phyloP scores from a whole-genome alignment of 1,140 invertebrate species.

The Cherax quadricarinatus region DNA sequence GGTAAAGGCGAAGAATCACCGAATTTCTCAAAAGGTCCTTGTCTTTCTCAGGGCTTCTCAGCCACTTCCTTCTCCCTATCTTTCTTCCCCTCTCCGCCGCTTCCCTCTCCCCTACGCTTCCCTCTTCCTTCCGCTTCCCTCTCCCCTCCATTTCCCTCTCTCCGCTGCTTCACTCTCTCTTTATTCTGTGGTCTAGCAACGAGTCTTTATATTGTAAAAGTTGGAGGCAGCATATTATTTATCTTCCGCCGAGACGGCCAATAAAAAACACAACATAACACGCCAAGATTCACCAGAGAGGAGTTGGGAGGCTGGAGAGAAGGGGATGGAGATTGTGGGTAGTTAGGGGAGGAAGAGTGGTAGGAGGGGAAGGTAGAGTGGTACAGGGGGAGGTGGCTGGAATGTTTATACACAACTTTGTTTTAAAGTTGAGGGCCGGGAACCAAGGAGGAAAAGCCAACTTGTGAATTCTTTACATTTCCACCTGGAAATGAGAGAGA shows the following conservation, averaged over 20 bases:
- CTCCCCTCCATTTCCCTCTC: not conserved
- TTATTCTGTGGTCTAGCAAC: not conserved
- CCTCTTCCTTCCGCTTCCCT: not conserved
- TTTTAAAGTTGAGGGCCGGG: not conserved
- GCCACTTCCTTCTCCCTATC: not conserved
- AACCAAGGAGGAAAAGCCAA: not conserved
- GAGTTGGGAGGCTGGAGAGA: not conserved
- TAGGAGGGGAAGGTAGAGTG: too few relatives aligned
- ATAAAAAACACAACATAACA: slow-evolving; percentile 2
- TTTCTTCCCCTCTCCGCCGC: not conserved
- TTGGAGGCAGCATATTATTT: not conserved
- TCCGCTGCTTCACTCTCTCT: not conserved
- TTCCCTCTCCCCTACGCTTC: not conserved
- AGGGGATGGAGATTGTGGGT: not conserved
- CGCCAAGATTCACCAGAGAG: not conserved
- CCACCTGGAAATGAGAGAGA: not conserved
- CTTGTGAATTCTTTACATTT: not conserved
- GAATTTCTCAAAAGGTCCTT: too few relatives aligned
- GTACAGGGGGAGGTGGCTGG: too few relatives aligned
- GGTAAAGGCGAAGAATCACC: too few relatives aligned
- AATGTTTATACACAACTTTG: not conserved
- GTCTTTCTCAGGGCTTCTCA: not conserved
- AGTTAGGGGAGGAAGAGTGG: too few relatives aligned
- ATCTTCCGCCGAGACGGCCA: not conserved
- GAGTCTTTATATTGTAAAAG: slow-evolving; percentile 14